Base-by-base conservation (phyloP, 2,888 invertebrate species). In the Rhagonycha fulva region DNA sequence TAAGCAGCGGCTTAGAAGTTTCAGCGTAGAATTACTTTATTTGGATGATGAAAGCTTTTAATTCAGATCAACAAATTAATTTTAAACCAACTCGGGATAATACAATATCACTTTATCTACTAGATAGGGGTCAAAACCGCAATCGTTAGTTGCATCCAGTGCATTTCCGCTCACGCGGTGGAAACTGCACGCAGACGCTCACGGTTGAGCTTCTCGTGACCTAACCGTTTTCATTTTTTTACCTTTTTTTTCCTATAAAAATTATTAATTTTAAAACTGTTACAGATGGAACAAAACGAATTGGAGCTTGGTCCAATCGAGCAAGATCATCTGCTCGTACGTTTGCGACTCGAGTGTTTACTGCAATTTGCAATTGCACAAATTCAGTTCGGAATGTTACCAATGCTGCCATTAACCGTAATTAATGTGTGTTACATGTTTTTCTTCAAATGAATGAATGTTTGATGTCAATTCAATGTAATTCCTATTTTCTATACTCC, bases 301-400 rank as follows among this genome's bases (percentile, higher is more conserved):
- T 88, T 80, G 88, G 87, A 47, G 86, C 85, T 66, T 88, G 87
- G 86, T 87, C 87, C 19, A 87, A 84, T 81, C 84, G 87, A 79
- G 88, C 88, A 75, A 83, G 85, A 71, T 85, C 87, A 63, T 86
- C 87, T 60, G 87, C 88, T 28, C 83, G 87, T 70, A 86, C 87
- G n/a, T 86, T 88, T 78, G 88, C 87, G 68, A 83, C 87, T 67
- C 84, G 87, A 78, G 84, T 88, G 71, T 87, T 88, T 82, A 88
- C 88, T 71, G 87, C 87, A 78, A 87, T 88, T 81, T 88, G 88
- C 79, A 87, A 88, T 82, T 88, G 88, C 83, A 88, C 88, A 76
- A 87, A 86, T 82, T 83, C 87, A 72, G 86, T 88, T 75, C 75
- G 78, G 28, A 78, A 76, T 68, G 78, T 76, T 24, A 86, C 87